Evolutionary conservation across 2,888 invertebrate genomes (phyloP).

Genomic region (Drosophila prolongata): DNA sequence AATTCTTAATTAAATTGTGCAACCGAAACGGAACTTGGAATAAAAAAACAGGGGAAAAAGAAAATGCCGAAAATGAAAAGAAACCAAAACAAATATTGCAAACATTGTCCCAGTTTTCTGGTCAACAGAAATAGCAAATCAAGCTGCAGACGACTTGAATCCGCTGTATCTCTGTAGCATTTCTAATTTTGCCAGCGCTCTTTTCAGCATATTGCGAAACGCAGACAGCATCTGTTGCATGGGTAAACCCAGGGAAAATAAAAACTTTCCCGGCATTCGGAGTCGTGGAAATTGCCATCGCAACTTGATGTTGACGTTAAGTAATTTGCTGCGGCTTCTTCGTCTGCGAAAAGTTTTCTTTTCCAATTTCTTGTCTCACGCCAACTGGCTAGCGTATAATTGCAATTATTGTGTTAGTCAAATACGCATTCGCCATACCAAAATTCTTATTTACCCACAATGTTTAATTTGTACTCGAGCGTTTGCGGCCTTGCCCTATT

Average conservation of each 20-base stretch:
- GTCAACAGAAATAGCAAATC: constrained; percentile 52
- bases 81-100: constrained; percentile 48
- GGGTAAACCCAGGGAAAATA: constrained; percentile 18
- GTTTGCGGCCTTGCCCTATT: constrained; percentile 12
- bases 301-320: constrained; percentile 50
- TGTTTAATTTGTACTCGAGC: constrained; percentile 24
- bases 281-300: constrained; percentile 59
- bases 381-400: constrained; percentile 61
- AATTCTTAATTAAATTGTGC: constrained; percentile 69
- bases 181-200: constrained; percentile 49
- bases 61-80: constrained; percentile 8
- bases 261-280: constrained; percentile 51
- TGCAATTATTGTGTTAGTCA: constrained; percentile 73
- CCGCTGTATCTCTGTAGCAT: constrained; percentile 29
- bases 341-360: constrained; percentile 27
- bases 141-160: constrained; percentile 43
- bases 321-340: constrained; percentile 56
- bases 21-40: constrained; percentile 16
- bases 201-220: constrained; percentile 58
- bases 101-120: constrained; percentile 55
- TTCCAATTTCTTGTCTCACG: neutral
- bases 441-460: constrained; percentile 13
- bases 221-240: constrained; percentile 72
- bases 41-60: constrained; percentile 9
- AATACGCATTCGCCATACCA: constrained; percentile 55